These are phyloP conservation scores for Metridium senile DNA, from an alignment of 92 coral and sea anemone species.

Conservation along the genomic window DNA sequence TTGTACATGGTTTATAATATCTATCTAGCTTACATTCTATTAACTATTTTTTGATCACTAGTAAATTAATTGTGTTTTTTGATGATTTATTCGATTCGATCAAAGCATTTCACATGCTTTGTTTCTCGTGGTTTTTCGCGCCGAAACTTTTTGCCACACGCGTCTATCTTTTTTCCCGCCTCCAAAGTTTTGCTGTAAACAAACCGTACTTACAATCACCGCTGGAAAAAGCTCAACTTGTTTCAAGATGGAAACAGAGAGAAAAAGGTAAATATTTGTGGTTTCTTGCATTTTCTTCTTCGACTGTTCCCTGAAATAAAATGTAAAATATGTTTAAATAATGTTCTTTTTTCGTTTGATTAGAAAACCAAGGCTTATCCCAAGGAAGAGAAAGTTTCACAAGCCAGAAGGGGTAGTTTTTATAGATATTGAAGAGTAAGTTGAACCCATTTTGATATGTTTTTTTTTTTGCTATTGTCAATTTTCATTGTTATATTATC, in stretches of 20 bases:
- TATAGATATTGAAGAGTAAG: no score
- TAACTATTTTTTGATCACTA: constrained; percentile 3
- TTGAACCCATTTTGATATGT: no score
- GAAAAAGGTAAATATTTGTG: neutral
- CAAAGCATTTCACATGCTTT: neutral
- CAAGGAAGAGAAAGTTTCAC: no score
- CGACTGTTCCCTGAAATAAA: no score
- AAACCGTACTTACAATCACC: neutral
- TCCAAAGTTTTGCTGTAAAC: neutral
- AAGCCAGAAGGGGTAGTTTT: no score
- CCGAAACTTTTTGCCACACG: neutral
- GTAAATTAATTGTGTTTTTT: neutral
- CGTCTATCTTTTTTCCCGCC: neutral
- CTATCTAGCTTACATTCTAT: neutral
- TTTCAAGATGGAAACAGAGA: neutral
- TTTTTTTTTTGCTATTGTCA: no score
- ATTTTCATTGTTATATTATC: no score
- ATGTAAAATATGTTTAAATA: no score
- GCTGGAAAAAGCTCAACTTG: neutral
- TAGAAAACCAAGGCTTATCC: no score
- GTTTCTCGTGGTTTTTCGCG: neutral
- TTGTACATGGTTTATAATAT: neutral
- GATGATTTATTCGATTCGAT: neutral
- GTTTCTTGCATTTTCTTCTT: no score
- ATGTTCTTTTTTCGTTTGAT: no score